Evolutionary conservation across 2,888 invertebrate genomes (phyloP), one percentile per base, ranked within the genome.

Genomic region (Petrolisthes manimaculis): DNA sequence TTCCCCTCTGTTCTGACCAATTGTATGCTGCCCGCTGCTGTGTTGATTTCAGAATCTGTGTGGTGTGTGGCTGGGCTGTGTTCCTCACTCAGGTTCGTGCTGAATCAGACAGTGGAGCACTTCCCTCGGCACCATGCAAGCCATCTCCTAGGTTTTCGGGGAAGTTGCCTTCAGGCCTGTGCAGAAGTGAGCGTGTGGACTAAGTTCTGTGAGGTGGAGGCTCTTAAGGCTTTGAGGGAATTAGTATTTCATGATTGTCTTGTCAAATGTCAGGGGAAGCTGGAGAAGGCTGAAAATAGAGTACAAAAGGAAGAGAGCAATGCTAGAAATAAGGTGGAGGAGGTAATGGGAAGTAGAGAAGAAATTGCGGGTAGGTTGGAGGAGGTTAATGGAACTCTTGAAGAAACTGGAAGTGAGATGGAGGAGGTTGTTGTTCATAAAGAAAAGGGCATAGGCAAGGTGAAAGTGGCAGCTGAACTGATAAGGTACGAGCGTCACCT

Each of bases 141-240:
- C 54, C 54, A 84, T 37, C 93, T 97, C 75, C 93, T 97, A 18
- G 97, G 97, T 0, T 97, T 97, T 92, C 95, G 97, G 89, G 95
- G 95, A 90, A 95, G 96, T 84, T 97, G 97, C 92, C 93, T 97
- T 18, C 94, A 96, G 92, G 96, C 97, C 2, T 97, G 97, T 84
- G 96, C 97, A 54, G 97, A 97, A 93, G 95, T 95, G 9, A 97
- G 97, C 9, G 94, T 96, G 71, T 98, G 97, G 98, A 98, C 98
- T 0, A 96, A 96, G 92, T 97, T 97, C 93, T 98, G 98, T 94
- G 98, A 98, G 94, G 94, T 94, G 21, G 96, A 97, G 92, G 93
- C 97, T 77, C 94, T 96, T 14, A 93, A 93, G 84, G 94, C 95
- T 0, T 93, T 96, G 71, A n/a, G 18, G 21, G 71, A 71, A 21